Evolutionary conservation across 2,888 invertebrate genomes (phyloP), one percentile per base, ranked within the genome.

Genomic region (Unio delphinus): DNA sequence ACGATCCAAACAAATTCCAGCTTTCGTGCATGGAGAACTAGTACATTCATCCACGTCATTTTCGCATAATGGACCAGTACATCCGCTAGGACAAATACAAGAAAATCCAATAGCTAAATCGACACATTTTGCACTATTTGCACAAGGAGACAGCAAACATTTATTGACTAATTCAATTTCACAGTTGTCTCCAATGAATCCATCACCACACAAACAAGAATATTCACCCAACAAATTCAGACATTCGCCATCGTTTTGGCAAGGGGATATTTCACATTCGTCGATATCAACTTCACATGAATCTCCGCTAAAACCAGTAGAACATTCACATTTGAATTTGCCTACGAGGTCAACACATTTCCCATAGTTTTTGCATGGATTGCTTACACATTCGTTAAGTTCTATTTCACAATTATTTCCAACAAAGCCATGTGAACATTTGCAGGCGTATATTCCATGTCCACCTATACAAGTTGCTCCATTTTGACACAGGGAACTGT

Each of bases 1-100:
- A 45, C 45, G 45, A 45, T 45, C 45, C 45, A 11, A 11, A 11
- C 45, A 45, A 45, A 56, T 70, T 45, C 72, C 78, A 26, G 68
- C 71, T 56, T 78, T 71, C 17, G 61, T 58, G 57, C 80, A 80
- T 1, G 79, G 76, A 8, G 60, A n/a, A 23, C 66, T 61, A 18
- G 77, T 74, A 80, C 97, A 97, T 0, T 97, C 96, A 89, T 97
- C 95, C 73, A 97, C 91, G 72, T 95, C 95, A 72, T 94, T 94
- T 86, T 96, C 95, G 90, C 97, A 98, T 87, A 95, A 94, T n/a
- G 93, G 91, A 0, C 97, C 97, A 0, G 96, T 96, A 88, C 94
- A 96, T 0, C 96, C 96, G 59, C 95, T 92, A 63, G 94, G 94
- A 91, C 98, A 98, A 58, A 95, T 95, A 90, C 98, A 98, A 84